Evolutionary conservation across 1,140 invertebrate genomes (phyloP), one percentile per base, ranked within the genome.

Genomic region (Vanessa tameamea): DNA sequence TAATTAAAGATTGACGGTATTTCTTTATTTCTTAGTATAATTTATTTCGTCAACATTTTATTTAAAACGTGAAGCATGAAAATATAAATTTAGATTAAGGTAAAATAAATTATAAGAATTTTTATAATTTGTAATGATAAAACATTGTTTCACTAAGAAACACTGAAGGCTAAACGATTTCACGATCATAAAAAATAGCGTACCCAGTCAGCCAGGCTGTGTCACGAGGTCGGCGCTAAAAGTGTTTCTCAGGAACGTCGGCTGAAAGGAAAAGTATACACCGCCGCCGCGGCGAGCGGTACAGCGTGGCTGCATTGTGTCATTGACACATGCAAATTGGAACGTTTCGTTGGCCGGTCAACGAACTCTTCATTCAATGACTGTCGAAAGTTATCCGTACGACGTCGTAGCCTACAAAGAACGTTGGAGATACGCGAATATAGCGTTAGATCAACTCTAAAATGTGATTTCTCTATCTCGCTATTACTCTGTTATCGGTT

Each of bases 191-290:
- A 75, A 74, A 81, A 78, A 69, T 65, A 31, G 59, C 75, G 75
- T 73, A 61, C 1, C 57, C n/a, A 69, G 53, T 68, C 53, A 57
- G 75, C 76, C 79, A 71, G 82, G 81, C 78, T 77, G 84, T 90
- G 86, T 89, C 83, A 90, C 85, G 84, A 84, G 85, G 87, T 85
- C 85, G 81, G 68, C 78, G 75, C 83, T 83, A 85, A 87, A 87
- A 84, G 63, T 82, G 83, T 86, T 87, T 86, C 86, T 85, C 81
- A 79, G 81, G 78, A 81, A 61, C 77, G 72, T 57, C 78, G 55
- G 78, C 85, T 85, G 76, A 77, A 77, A 77, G 76, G 72, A 77
- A 77, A 77, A 77, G 72, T 77, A 71, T 77, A 71, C 61, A 69
- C 64, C 68, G 68, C 67, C 50, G 73, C 69, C 68, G 63, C 61